Evolutionary conservation across 2,113 vertebrate genomes (phyloP).

Genomic region (Regulus satrapa): DNA sequence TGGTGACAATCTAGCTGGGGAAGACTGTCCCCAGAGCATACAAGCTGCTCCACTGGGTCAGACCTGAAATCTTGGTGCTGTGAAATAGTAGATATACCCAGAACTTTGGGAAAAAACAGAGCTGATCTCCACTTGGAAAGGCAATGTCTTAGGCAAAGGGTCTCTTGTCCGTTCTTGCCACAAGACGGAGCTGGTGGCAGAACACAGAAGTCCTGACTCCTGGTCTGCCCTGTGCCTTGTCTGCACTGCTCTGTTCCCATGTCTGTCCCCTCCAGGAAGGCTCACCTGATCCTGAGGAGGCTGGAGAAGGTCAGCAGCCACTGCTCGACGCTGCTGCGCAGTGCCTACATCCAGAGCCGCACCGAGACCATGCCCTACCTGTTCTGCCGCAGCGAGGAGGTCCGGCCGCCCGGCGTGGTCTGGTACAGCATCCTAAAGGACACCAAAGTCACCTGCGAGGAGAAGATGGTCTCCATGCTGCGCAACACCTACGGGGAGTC

Average conservation of each 20-base stretch:
- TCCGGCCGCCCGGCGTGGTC: slow-evolving; percentile 76
- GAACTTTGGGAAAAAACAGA: not conserved
- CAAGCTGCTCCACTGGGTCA: not conserved
- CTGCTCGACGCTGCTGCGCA: slow-evolving; percentile 84
- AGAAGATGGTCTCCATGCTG: slow-evolving; percentile 93
- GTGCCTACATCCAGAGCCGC: slow-evolving; percentile 92
- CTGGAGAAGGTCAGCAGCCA: slow-evolving; percentile 90
- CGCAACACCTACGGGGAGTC: slow-evolving; percentile 94
- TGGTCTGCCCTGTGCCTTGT: not conserved
- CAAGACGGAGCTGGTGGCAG: not conserved
- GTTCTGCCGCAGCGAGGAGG: slow-evolving; percentile 88
- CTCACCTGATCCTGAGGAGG: slow-evolving; percentile 89
- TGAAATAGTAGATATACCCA: not conserved
- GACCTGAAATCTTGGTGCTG: not conserved
- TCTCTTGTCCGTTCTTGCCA: rapidly evolving
- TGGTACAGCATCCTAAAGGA: slow-evolving; percentile 91
- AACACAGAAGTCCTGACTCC: not conserved
- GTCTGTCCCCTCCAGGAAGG: slow-evolving; percentile 80
- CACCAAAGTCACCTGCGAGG: slow-evolving; percentile 87
- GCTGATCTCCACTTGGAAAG: not conserved
- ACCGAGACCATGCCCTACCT: slow-evolving; percentile 91
- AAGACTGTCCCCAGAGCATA: not conserved
- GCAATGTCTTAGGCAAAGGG: not conserved
- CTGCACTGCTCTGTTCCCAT: not conserved
- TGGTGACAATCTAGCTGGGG: not conserved